Conservation (phyloP, 1,140 invertebrate species). For the Xylocopa sonorina region DNA sequence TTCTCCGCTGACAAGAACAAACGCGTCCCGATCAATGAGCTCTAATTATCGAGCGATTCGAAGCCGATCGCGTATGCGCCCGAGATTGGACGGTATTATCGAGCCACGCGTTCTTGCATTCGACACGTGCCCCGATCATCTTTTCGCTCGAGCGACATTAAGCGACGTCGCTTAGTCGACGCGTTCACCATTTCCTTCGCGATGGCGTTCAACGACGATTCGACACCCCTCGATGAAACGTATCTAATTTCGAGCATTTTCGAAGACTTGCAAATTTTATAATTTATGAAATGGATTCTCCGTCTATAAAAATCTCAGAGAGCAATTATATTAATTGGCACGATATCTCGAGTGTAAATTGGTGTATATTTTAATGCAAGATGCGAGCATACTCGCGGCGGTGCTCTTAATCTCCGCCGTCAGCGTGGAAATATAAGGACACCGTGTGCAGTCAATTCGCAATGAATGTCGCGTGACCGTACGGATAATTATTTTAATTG, state of each 20-base stretch:
- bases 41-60: slow-evolving; percentile 36
- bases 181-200: neutral
- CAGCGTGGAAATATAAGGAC: neutral
- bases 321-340: too few relatives aligned
- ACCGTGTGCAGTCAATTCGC: neutral
- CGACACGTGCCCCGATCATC: slow-evolving; percentile 36
- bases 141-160: slow-evolving; percentile 33
- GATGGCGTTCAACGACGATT: neutral
- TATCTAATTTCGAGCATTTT: neutral
- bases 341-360: too few relatives aligned
- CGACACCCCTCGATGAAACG: neutral
- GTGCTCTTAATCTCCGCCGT: neutral
- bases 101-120: slow-evolving; percentile 39
- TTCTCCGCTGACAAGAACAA: slow-evolving; percentile 26
- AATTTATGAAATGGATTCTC: too few relatives aligned
- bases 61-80: slow-evolving; percentile 28
- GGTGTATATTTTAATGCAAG: too few relatives aligned
- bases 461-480: neutral
- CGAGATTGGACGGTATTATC: slow-evolving; percentile 26
- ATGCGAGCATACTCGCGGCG: neutral
- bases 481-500: slow-evolving; percentile 31
- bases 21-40: slow-evolving; percentile 24
- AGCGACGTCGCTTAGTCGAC: slow-evolving; percentile 9
- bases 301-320: too few relatives aligned
- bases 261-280: too few relatives aligned